Percentiles rank a stretch among this genome's conserved stretches.
Evolutionary conservation across 2,113 vertebrate species (phyloP).

Genomic region (Ovibos moschatus): DNA sequence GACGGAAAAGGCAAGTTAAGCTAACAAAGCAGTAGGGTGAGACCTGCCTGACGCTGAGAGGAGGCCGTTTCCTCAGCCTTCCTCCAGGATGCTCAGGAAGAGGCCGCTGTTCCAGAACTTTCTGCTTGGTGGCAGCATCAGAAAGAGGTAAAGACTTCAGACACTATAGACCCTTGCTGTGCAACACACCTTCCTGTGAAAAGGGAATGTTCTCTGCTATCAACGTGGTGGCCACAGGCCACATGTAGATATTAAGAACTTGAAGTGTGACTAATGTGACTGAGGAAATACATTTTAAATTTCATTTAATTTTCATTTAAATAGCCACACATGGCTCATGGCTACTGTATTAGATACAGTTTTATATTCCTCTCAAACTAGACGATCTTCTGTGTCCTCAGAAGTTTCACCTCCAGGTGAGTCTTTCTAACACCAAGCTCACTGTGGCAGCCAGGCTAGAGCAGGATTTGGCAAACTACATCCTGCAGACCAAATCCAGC

Average conservation of each 20-base stretch:
- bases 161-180: background rate
- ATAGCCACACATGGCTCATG: background rate
- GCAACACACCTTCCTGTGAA: background rate
- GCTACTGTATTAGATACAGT: background rate
- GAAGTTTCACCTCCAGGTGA: background rate
- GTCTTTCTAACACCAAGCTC: background rate
- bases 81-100: background rate
- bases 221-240: background rate
- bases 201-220: background rate
- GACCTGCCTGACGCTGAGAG: background rate
- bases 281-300: background rate
- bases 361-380: background rate
- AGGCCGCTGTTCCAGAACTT: background rate
- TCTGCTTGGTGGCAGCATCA: background rate
- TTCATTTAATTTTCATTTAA: background rate
- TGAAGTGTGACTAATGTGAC: background rate
- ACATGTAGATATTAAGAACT: background rate
- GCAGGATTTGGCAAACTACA: background rate
- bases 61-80: background rate
- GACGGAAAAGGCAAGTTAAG: conserved; percentile 61
- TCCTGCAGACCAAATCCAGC: background rate
- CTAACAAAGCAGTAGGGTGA: background rate
- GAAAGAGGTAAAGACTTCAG: background rate
- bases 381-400: background rate
- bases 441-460: background rate